Percentiles rank a stretch among this genome's conserved stretches.
These are phyloP conservation scores for Leptinotarsa haldemani DNA, from an alignment of 2,888 invertebrate species.

Conservation along the genomic window DNA sequence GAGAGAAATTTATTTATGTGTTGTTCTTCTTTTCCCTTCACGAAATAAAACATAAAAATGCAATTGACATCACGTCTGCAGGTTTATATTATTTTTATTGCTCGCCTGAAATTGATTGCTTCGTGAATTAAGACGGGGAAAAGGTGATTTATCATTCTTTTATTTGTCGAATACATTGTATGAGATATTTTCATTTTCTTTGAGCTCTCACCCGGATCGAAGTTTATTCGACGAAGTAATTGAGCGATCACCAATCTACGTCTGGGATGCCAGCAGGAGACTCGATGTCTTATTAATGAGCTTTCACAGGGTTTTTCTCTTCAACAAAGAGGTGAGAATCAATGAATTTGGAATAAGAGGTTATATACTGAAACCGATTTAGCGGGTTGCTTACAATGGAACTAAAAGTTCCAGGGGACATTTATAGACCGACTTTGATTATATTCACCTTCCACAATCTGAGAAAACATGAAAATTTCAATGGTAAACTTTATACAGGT, in stretches of 20 bases:
- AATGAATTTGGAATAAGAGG: not conserved
- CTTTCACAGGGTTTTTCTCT: not conserved
- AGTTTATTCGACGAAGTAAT: conserved; percentile 21
- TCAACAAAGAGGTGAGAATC: not conserved
- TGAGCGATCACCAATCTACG: conserved; percentile 16
- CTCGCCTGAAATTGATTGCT: conserved; percentile 60
- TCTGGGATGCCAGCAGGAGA: not conserved
- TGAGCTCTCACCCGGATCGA: conserved; percentile 9
- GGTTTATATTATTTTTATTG: conserved; percentile 65
- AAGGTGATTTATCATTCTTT: conserved; percentile 61
- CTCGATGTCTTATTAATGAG: conserved; percentile 8
- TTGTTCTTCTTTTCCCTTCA: conserved; percentile 58
- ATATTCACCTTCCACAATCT: no score
- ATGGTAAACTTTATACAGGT: no score
- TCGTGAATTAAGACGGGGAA: conserved; percentile 58
- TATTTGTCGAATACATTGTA: conserved; percentile 57
- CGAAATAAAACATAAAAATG: conserved; percentile 64
- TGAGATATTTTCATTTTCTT: conserved; percentile 38
- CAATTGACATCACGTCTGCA: conserved; percentile 65
- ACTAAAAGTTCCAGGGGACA: no score
- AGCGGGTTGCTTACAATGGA: no score
- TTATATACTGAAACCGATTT: not conserved
- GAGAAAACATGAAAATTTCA: no score
- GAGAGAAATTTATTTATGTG: conserved; percentile 62
- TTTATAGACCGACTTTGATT: no score